Base-by-base conservation (phyloP, 2,888 invertebrate species). In the Hipparchia sbordonii region DNA sequence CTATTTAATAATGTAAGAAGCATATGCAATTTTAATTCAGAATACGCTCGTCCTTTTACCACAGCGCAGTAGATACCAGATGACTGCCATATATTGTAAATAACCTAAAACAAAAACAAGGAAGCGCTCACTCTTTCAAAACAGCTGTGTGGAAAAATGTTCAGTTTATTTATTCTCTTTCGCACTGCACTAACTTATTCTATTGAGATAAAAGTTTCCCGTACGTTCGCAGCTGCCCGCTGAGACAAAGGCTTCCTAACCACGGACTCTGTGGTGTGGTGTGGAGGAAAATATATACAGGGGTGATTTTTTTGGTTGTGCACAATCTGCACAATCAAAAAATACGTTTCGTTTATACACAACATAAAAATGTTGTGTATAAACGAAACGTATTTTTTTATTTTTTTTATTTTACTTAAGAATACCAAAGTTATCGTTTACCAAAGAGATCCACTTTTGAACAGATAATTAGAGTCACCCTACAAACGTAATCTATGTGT, bases 121-220 rank as follows among this genome's bases (percentile, higher is more conserved):
- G 33, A 23, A 39, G 8, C 33, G 59, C 39, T 59, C 39, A 5
- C 59, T 33, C 59, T 59, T 59, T 59, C 10, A 59, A 59, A 59
- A 52, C 39, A 59, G 33, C 45, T 62, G 62, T 46, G 45, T 46
- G 45, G 46, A 62, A 62, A 62, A 46, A 62, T 62, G 45, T 62
- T 39, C 6, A 33, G 59, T 59, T 59, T 9, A 59, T 52, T 52
- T 52, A 52, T 52, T 12, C 52, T 7, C n/a, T 62, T 62, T 46
- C 46, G 45, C 45, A 46, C 52, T 46, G 62, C 12, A 46, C 62
- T 45, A 62, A 62, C 45, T 62, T 62, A 62, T 62, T 39, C 62
- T 45, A 45, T 46, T 46, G 62, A 62, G 62, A 62, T 62, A 62
- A 62, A 62, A 62, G 62, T 46, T 62, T 62, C 9, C 46, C 6